Conservation (phyloP, 2,797 vertebrate species). For the Melanotaenia parkinsoni region DNA sequence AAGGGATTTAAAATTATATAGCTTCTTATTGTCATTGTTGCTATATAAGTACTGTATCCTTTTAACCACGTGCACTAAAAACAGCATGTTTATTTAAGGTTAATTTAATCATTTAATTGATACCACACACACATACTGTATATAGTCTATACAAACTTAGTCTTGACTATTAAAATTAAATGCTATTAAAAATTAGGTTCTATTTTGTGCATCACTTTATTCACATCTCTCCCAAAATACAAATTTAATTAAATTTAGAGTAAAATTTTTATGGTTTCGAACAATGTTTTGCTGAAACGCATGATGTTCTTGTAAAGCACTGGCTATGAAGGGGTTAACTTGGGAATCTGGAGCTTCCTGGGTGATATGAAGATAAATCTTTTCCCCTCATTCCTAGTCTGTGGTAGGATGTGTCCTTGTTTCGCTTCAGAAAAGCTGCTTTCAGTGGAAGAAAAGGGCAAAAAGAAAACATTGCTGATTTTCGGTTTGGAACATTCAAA, state of each 20-base stretch:
- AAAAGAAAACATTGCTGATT: neutral
- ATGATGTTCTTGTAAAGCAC: neutral
- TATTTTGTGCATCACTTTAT: neutral
- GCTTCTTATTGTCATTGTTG: neutral
- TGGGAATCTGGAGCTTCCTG: slow-evolving; percentile 5
- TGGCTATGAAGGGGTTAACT: slow-evolving; percentile 1
- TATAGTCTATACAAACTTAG: neutral
- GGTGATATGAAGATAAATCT: neutral
- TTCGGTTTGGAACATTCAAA: neutral
- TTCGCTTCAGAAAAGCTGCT: neutral
- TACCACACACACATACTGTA: neutral
- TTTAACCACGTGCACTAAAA: neutral
- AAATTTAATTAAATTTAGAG: neutral
- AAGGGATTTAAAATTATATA: neutral
- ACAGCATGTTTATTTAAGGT: neutral
- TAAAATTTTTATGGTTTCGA: neutral
- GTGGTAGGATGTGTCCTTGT: too few species aligned
- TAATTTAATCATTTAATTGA: neutral
- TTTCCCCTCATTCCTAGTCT: neutral
- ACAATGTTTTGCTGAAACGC: neutral
- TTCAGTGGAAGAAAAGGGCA: neutral
- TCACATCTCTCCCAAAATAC: neutral
- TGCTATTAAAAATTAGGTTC: neutral
- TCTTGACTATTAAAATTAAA: neutral
- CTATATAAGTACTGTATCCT: neutral